These are phyloP conservation scores for Cherax quadricarinatus DNA, from an alignment of 1,140 invertebrate genomes.

Conservation along the genomic window DNA sequence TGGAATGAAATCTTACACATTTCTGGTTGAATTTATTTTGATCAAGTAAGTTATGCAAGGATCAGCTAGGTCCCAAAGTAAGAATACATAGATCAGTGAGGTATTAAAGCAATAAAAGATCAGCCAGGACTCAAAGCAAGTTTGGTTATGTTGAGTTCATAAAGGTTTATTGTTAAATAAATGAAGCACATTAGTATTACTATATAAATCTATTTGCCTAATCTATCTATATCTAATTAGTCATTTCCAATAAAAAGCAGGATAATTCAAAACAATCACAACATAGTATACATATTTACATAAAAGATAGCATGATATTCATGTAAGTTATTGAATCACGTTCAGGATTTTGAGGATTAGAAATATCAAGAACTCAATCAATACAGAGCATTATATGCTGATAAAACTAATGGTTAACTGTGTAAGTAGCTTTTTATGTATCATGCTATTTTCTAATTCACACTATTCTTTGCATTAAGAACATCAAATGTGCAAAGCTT, in stretches of 20 bases:
- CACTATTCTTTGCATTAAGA: too few relatives aligned
- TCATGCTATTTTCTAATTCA: too few relatives aligned
- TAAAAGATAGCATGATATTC: neutral
- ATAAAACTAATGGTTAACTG: too few relatives aligned
- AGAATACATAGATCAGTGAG: too few relatives aligned
- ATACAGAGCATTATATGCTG: too few relatives aligned
- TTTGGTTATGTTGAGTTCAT: neutral
- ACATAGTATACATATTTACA: conserved; percentile 1
- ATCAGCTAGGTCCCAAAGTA: neutral
- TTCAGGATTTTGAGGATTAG: neutral
- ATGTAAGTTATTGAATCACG: neutral
- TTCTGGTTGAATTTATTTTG: too few relatives aligned
- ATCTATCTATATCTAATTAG: neutral
- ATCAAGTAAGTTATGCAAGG: neutral
- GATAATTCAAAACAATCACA: neutral
- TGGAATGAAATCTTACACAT: too few relatives aligned
- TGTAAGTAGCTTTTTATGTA: too few relatives aligned
- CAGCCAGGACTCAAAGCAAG: neutral
- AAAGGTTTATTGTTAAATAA: neutral
- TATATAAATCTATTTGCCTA: conserved; percentile 23
- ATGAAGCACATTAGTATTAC: conserved; percentile 3
- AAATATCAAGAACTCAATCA: too few relatives aligned
- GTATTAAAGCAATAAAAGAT: neutral
- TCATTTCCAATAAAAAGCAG: neutral
- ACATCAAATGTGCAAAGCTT: too few relatives aligned